Evolutionary conservation across 2,113 vertebrate species (phyloP).

Genomic region (Micromys minutus): DNA sequence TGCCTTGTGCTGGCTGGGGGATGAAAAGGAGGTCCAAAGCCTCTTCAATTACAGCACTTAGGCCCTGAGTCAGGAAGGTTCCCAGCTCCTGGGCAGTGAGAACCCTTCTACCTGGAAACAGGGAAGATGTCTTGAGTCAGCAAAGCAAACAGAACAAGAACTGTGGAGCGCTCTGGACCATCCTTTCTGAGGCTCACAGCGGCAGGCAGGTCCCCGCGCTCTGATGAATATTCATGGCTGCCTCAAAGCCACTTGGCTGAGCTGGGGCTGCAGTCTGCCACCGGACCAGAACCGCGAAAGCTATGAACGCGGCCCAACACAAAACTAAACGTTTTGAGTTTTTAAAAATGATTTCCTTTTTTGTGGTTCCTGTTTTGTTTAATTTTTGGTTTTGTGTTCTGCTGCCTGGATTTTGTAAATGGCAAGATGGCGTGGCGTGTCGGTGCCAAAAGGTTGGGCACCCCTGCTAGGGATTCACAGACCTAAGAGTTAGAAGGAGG

Average conservation of each 20-base stretch:
- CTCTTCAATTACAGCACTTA: slow-evolving; percentile 4
- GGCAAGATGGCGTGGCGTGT: neutral
- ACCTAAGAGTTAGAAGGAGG: neutral
- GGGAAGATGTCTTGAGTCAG: neutral
- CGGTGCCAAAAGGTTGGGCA: neutral
- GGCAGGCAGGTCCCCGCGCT: slow-evolving; percentile 8
- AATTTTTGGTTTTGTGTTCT: neutral
- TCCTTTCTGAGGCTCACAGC: slow-evolving; percentile 34
- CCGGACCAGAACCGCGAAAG: neutral
- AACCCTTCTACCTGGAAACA: slow-evolving; percentile 2
- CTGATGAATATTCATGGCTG: slow-evolving; percentile 67
- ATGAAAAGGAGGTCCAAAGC: slow-evolving; percentile 7
- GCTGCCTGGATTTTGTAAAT: neutral
- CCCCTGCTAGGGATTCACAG: neutral
- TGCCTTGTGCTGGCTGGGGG: slow-evolving; percentile 60
- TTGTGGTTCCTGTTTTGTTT: neutral
- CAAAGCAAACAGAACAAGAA: slow-evolving; percentile 53
- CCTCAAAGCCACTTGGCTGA: neutral
- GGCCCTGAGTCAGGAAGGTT: slow-evolving; percentile 18
- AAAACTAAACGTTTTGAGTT: neutral
- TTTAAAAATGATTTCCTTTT: neutral
- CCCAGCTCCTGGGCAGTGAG: neutral
- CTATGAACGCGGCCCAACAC: neutral
- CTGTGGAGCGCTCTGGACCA: slow-evolving; percentile 55
- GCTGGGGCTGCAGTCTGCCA: neutral